phyloP scores from a whole-genome alignment of 2,888 invertebrate genomes.

The Buathra laborator region DNA sequence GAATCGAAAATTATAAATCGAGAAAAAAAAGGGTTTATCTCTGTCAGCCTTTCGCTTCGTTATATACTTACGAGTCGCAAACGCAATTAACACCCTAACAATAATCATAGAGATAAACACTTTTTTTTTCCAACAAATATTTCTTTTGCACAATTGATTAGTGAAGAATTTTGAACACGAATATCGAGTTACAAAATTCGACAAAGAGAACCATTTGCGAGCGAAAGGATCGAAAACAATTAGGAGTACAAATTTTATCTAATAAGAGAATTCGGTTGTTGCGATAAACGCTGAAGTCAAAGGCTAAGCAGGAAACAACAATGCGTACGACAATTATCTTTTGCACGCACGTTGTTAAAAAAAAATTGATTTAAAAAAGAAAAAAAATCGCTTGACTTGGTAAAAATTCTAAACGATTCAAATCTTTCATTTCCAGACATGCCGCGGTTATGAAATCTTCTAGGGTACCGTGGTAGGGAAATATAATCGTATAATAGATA shows the following conservation, averaged over 20 bases:
- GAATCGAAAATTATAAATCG: neutral
- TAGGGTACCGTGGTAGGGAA: conserved; percentile 78
- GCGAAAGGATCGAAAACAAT: conserved; percentile 13
- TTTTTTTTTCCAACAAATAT: neutral
- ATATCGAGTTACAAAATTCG: neutral
- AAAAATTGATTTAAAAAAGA: neutral
- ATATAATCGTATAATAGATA: neutral
- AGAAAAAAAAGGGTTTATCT: neutral
- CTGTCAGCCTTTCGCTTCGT: too few species aligned
- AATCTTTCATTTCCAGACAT: conserved; percentile 72
- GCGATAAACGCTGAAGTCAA: conserved; percentile 16
- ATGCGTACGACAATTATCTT: conserved; percentile 42
- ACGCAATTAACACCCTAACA: too few species aligned
- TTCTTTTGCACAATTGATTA: neutral
- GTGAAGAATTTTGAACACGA: neutral
- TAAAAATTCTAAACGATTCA: neutral
- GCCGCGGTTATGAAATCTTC: conserved; percentile 73
- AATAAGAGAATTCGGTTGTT: conserved; percentile 19
- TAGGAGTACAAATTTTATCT: conserved; percentile 31
- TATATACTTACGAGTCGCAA: too few species aligned
- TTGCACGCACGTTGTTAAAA: conserved; percentile 55
- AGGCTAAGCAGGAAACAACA: conserved; percentile 23
- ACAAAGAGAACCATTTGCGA: neutral
- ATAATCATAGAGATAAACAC: too few species aligned
- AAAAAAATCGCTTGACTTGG: neutral